A percentile compares a stretch with the other conserved stretches of the same genome.
These are phyloP conservation scores for Drosophila sp. DNA, from an alignment of 1,140 invertebrate species.

Conservation along the genomic window DNA sequence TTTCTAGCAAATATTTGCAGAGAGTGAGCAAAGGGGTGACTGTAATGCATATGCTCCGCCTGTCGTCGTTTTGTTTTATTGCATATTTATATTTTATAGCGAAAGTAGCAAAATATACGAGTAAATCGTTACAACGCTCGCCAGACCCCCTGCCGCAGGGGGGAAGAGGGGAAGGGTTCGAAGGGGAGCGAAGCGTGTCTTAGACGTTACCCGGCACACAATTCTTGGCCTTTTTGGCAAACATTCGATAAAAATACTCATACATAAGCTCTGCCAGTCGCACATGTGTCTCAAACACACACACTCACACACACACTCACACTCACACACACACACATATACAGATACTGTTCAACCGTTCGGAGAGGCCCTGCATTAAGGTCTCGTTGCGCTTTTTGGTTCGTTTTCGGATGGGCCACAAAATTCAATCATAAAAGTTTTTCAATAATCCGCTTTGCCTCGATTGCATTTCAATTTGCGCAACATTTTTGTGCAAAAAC, in stretches of 20 bases:
- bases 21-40: constrained; percentile 27
- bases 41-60: constrained; percentile 74
- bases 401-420: constrained; percentile 42
- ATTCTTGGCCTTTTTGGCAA: constrained; percentile 67
- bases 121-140: constrained; percentile 68
- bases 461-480: constrained; percentile 82
- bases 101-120: constrained; percentile 80
- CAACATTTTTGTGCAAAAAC: constrained; percentile 78
- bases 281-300: constrained; percentile 58
- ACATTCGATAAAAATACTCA: constrained; percentile 56
- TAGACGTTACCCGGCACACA: background rate
- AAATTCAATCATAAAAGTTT: constrained; percentile 83
- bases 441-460: constrained; percentile 81
- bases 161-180: background rate
- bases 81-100: constrained; percentile 83
- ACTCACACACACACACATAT: constrained; percentile 25
- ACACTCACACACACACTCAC: constrained; percentile 30
- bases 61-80: constrained; percentile 83
- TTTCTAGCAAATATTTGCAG: constrained; percentile 69
- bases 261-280: constrained; percentile 68
- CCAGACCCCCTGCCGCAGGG: constrained; percentile 2
- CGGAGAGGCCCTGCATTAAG: constrained; percentile 49
- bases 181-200: background rate
- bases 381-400: constrained; percentile 64
- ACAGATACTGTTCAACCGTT: background rate